Conservation (phyloP, 92 coral and sea anemone species). For the Heteractis magnifica region DNA sequence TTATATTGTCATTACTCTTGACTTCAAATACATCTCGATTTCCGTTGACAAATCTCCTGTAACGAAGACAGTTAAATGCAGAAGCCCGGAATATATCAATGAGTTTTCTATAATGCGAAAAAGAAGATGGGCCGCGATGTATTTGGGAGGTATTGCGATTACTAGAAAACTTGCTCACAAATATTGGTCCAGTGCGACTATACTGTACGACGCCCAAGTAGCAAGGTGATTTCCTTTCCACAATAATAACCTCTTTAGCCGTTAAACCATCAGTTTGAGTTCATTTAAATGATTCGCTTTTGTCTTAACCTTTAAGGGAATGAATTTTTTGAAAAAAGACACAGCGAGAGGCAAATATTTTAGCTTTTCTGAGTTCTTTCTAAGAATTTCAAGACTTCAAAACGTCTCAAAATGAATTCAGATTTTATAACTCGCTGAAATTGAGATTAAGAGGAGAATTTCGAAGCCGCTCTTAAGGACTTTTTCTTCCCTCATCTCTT, state of each 20-base stretch:
- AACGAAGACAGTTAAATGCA: not conserved
- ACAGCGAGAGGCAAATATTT: no score
- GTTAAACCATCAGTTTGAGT: not conserved
- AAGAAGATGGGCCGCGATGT: slow-evolving; percentile 16
- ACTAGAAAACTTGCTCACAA: not conserved
- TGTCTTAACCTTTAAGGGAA: not conserved
- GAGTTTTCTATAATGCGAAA: not conserved
- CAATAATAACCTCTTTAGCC: not conserved
- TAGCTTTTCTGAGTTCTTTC: no score
- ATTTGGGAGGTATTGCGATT: slow-evolving; percentile 24
- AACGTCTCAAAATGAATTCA: not conserved
- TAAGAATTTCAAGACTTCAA: not conserved
- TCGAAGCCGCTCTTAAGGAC: not conserved
- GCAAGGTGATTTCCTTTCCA: not conserved
- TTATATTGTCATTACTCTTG: slow-evolving; percentile 35
- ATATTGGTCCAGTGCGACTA: not conserved
- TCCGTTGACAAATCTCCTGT: slow-evolving; percentile 37
- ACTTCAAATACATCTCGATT: slow-evolving; percentile 8
- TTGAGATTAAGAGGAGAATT: not conserved
- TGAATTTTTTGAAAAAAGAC: not conserved
- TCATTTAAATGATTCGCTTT: not conserved
- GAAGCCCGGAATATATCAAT: not conserved
- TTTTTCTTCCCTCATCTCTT: not conserved
- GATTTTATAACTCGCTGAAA: not conserved
- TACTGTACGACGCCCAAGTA: not conserved